Evolutionary conservation across 2,888 invertebrate genomes (phyloP).

Genomic region (Polietes domitor): DNA sequence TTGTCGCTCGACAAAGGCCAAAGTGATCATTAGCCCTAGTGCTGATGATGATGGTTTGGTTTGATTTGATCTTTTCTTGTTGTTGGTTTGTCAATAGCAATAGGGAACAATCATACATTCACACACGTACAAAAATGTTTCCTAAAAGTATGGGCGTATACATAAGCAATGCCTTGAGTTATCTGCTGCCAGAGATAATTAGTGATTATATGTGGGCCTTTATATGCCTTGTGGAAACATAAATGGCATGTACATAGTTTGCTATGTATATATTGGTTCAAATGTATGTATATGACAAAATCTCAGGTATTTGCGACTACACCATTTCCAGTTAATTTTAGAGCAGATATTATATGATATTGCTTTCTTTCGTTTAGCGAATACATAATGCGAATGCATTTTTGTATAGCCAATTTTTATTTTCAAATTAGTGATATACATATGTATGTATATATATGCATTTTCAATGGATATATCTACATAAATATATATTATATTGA

Average conservation of each 20-base stretch:
- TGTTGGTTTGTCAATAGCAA: too few relatives aligned
- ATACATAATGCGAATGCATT: background rate
- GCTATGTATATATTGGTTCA: background rate
- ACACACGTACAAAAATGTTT: background rate
- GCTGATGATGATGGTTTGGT: constrained; percentile 26
- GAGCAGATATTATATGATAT: background rate
- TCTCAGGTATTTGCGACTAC: background rate
- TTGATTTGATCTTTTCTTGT: background rate
- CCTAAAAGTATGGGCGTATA: constrained; percentile 4
- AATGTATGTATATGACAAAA: background rate
- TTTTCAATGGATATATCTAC: background rate
- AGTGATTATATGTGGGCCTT: background rate
- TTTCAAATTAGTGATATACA: background rate
- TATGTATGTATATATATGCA: background rate
- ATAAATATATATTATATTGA: too few relatives aligned
- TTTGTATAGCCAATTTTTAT: background rate
- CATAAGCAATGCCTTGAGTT: background rate
- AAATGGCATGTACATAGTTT: background rate
- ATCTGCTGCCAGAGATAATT: background rate
- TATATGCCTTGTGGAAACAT: background rate
- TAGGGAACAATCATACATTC: too few relatives aligned
- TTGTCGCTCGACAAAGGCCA: constrained; percentile 7
- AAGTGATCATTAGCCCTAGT: constrained; percentile 32
- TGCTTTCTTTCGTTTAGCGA: background rate
- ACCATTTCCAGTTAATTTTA: constrained; percentile 17